phyloP scores from a whole-genome alignment of 2,113 vertebrate genomes.

The Pomatorhinus ruficollis region DNA sequence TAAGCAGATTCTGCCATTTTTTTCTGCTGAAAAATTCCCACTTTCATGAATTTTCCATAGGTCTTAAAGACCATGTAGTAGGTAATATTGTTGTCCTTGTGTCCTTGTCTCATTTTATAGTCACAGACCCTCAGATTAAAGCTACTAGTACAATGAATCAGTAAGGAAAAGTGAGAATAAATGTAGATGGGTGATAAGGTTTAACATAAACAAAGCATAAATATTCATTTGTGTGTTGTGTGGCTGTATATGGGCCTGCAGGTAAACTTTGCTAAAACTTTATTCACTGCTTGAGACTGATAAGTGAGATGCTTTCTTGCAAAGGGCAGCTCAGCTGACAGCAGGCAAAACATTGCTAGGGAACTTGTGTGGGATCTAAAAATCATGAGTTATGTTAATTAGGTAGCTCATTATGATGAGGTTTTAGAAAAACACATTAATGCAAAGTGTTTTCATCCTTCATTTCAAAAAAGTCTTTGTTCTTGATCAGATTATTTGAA shows the following conservation, averaged over 20 bases:
- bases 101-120: neutral
- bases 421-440: neutral
- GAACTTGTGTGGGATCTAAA: neutral
- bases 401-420: neutral
- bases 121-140: neutral
- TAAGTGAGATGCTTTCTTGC: conserved; percentile 23
- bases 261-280: conserved; percentile 17
- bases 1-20: neutral
- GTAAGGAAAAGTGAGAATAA: neutral
- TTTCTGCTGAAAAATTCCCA: neutral
- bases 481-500: neutral
- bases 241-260: neutral
- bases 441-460: neutral
- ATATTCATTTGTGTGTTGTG: neutral
- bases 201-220: neutral
- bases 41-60: neutral
- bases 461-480: neutral
- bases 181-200: neutral
- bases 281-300: conserved; percentile 18
- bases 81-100: neutral
- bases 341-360: neutral
- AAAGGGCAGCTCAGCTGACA: neutral
- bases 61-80: neutral
- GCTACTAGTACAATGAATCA: neutral
- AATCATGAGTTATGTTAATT: neutral